Percentiles rank a stretch among this genome's conserved stretches.
Conservation (phyloP, 1,140 invertebrate species). For the Scaptomyza montana region DNA sequence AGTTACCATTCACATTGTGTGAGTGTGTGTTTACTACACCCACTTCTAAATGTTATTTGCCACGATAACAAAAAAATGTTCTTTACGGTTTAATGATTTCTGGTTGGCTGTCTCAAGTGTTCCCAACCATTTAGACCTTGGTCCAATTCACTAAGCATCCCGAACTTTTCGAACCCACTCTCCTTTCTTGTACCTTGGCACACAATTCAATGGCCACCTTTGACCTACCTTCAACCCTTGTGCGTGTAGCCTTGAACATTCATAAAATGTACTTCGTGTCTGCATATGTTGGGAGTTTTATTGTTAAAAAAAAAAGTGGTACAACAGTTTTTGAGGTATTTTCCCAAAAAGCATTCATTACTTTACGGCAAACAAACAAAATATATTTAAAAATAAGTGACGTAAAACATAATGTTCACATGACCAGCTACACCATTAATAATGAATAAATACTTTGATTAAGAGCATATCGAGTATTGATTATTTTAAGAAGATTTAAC, state of each 20-base stretch:
- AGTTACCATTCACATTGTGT: constrained; percentile 11
- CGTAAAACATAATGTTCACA: not conserved
- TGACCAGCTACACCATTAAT: not conserved
- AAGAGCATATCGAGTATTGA: no score
- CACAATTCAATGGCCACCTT: not conserved
- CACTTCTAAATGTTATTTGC: not conserved
- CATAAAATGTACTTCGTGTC: constrained; percentile 4
- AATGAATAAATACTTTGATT: not conserved
- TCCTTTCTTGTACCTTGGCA: constrained; percentile 2
- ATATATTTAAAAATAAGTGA: not conserved
- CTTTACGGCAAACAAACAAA: not conserved
- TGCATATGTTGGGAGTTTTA: constrained; percentile 1
- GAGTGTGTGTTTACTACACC: not conserved
- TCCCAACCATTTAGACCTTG: constrained; percentile 12
- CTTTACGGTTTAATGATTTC: constrained; percentile 28
- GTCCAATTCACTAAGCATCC: constrained; percentile 15
- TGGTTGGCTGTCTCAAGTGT: constrained; percentile 23
- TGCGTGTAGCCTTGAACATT: constrained; percentile 1
- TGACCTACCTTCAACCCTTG: not conserved
- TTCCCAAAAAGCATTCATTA: not conserved
- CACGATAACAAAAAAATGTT: not conserved
- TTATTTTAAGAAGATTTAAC: no score
- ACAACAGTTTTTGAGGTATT: not conserved
- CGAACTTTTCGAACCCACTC: no score
- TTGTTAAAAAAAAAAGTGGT: not conserved